Evolutionary conservation across 2,888 invertebrate genomes (phyloP).

Genomic region (Marronus borbonicus): DNA sequence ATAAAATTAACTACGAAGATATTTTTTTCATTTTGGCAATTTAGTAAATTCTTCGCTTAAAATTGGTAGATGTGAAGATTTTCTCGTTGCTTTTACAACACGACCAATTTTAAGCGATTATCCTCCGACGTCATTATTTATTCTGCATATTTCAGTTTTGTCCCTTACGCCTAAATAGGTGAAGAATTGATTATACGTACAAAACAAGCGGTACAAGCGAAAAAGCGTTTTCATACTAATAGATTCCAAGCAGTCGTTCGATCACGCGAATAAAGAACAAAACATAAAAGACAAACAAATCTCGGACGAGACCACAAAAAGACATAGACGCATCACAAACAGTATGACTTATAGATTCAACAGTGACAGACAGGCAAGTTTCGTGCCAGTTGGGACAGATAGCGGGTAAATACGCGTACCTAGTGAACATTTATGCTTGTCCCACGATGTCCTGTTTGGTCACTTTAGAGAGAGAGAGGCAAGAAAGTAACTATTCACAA

Average conservation of each 20-base stretch:
- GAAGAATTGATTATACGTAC: too few species aligned
- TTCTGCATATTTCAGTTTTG: too few species aligned
- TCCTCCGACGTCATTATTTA: too few species aligned
- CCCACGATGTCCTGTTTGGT: slow-evolving; percentile 62
- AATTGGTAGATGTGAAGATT: too few species aligned
- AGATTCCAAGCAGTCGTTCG: slow-evolving; percentile 14
- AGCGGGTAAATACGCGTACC: slow-evolving; percentile 64
- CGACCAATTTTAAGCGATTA: too few species aligned
- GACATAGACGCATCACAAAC: slow-evolving; percentile 33
- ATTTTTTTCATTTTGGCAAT: too few species aligned
- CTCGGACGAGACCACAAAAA: slow-evolving; percentile 18
- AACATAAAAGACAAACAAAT: slow-evolving; percentile 19
- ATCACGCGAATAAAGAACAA: not conserved
- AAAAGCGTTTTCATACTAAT: not conserved
- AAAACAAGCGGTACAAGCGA: not conserved
- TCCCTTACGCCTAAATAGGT: too few species aligned
- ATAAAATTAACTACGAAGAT: too few species aligned
- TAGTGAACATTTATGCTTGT: slow-evolving; percentile 53
- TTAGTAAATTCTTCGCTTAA: too few species aligned
- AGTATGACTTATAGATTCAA: slow-evolving; percentile 3
- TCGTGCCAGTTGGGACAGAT: slow-evolving; percentile 76
- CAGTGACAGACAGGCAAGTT: slow-evolving; percentile 64
- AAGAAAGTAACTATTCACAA: not conserved
- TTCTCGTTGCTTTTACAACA: too few species aligned
- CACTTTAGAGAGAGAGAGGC: slow-evolving; percentile 47